Evolutionary conservation across 2,888 invertebrate genomes (phyloP).

Genomic region (Ypsolopha sequella): DNA sequence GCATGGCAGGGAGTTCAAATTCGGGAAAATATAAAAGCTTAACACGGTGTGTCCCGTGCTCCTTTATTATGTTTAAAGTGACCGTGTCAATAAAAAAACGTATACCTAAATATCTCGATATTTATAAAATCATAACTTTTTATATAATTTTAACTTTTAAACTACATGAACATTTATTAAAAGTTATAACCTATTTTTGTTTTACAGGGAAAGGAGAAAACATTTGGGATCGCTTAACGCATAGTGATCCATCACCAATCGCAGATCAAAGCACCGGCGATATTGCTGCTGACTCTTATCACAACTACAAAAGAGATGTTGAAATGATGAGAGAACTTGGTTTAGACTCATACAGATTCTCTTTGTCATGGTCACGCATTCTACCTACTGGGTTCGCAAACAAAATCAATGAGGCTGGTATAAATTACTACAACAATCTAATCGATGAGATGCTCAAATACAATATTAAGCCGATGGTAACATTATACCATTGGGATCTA

Average conservation of each 20-base stretch:
- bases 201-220: constrained; percentile 43
- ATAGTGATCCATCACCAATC: constrained; percentile 45
- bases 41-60: too few relatives aligned
- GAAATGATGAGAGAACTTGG: constrained; percentile 23
- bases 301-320: constrained; percentile 22
- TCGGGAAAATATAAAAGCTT: too few relatives aligned
- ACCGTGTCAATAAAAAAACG: too few relatives aligned
- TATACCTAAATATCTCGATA: too few relatives aligned
- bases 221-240: constrained; percentile 67
- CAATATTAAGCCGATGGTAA: constrained; percentile 63
- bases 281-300: constrained; percentile 52
- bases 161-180: too few relatives aligned
- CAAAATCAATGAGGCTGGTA: constrained; percentile 57
- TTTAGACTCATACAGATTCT: constrained; percentile 8
- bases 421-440: constrained; percentile 17
- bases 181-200: too few relatives aligned
- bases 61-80: too few relatives aligned
- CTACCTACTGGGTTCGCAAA: constrained; percentile 53
- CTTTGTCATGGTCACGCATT: constrained; percentile 18
- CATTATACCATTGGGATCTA: constrained; percentile 33
- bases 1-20: too few relatives aligned
- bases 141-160: too few relatives aligned
- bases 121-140: too few relatives aligned
- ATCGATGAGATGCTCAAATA: constrained; percentile 62
- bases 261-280: constrained; percentile 57